Evolutionary conservation across 2,797 vertebrate species (phyloP).

Genomic region (Staurois parvus): DNA sequence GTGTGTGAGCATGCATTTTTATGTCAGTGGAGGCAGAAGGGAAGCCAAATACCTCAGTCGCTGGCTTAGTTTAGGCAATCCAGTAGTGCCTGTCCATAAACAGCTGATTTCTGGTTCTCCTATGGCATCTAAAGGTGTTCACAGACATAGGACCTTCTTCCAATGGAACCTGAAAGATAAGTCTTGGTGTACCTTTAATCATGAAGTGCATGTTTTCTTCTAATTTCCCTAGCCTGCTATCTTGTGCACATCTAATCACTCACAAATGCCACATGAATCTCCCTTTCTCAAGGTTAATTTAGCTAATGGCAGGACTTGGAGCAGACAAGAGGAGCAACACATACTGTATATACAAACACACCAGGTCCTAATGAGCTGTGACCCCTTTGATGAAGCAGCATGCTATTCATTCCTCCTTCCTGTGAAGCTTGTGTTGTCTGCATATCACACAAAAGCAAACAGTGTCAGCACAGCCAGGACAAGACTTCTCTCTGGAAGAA

Average conservation of each 20-base stretch:
- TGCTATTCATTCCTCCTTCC: conserved; percentile 55
- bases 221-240: neutral
- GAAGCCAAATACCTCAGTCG: no score
- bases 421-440: conserved; percentile 45
- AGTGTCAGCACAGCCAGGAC: conserved; percentile 31
- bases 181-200: neutral
- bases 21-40: neutral
- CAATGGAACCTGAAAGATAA: neutral
- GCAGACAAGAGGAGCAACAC: conserved; percentile 58
- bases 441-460: conserved; percentile 54
- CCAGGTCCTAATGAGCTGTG: conserved; percentile 61
- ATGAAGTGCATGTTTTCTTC: neutral
- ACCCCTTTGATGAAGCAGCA: conserved; percentile 56
- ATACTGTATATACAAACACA: conserved; percentile 59
- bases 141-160: neutral
- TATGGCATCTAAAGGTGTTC: neutral
- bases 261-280: conserved; percentile 46
- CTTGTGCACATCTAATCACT: conserved; percentile 36
- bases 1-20: neutral
- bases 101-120: neutral
- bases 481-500: conserved; percentile 32
- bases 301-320: conserved; percentile 55
- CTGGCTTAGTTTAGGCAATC: neutral
- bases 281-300: conserved; percentile 57
- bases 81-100: no score